A percentile compares a stretch with the other conserved stretches of the same genome.
Evolutionary conservation across 1,140 invertebrate genomes (phyloP).

Genomic region (Pseudoatta argentina): DNA sequence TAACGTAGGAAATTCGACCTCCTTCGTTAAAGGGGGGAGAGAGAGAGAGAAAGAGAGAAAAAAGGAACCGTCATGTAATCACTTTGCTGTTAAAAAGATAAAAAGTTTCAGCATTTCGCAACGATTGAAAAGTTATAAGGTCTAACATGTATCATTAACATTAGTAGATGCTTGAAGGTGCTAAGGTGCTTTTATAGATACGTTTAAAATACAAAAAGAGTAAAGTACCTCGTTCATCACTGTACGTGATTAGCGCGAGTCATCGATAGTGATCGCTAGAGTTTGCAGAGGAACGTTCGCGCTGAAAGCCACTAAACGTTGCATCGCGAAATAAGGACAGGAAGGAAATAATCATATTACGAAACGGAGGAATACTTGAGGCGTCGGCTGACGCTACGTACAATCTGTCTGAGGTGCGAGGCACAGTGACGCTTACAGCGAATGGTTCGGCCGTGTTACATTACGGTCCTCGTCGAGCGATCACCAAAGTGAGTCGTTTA

Average conservation of each 20-base stretch:
- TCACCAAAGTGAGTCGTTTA: slow-evolving; percentile 37
- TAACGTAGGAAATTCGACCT: slow-evolving; percentile 50
- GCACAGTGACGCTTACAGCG: slow-evolving; percentile 1
- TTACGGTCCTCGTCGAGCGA: neutral
- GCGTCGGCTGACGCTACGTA: neutral
- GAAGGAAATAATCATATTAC: neutral
- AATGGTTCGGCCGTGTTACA: neutral
- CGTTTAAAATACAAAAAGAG: slow-evolving; percentile 2
- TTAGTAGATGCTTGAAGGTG: slow-evolving; percentile 4
- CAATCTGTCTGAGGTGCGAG: slow-evolving; percentile 4
- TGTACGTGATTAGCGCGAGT: slow-evolving; percentile 1
- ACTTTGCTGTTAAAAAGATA: neutral
- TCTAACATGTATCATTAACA: slow-evolving; percentile 21
- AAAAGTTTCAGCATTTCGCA: neutral
- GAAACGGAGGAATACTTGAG: too few species aligned
- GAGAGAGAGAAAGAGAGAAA: neutral
- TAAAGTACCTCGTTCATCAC: slow-evolving; percentile 16
- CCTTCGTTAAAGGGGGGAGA: slow-evolving; percentile 18
- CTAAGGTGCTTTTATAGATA: neutral
- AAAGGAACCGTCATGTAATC: slow-evolving; percentile 30
- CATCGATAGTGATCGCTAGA: slow-evolving; percentile 7
- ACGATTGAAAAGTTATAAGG: slow-evolving; percentile 15
- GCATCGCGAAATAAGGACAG: neutral
- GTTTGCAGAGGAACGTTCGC: neutral
- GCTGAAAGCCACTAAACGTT: neutral